Base-by-base conservation (phyloP, 2,888 invertebrate genomes). In the Hetaerina titia region DNA sequence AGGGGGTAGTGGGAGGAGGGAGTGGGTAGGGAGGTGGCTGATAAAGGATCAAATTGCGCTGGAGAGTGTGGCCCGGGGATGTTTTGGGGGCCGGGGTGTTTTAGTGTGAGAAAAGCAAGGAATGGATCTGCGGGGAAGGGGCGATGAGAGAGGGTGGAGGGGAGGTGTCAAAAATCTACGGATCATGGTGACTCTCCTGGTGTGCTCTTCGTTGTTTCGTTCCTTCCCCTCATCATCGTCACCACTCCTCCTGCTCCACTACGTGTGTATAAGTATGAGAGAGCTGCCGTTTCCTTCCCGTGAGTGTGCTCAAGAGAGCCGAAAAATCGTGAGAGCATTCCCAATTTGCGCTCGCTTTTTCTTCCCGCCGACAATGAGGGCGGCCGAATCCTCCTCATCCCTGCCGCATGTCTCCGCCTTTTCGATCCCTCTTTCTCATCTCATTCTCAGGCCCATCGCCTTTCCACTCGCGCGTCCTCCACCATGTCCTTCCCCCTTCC, bases 291-390 rank as follows among this genome's bases (percentile, higher is more conserved):
- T 57, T 90, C 15, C 22, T 90, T 60, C 90, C 90, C 60, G 57
- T 90, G 64, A 69, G 69, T 74, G 69, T 56, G 64, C 74, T 63
- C 92, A n/a, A 11, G 69, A 56, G 69, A 57, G 92, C 56, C 56
- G 69, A 69, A 74, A 92, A 92, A 92, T 74, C 92, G 92, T 31
- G 92, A 92, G 92, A 92, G 92, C 56, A 92, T 92, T 92, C 69
- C 92, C 92, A 69, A 74, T 92, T 92, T 92, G 92, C 45, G 56
- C n/a, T 56, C 69, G 92, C 74, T 92, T 92, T 92, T 92, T 89
- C 45, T 89, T 92, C 69, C 63, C 17, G 58, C 60, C 60, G 60
- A 15, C 60, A 90, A 58, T 90, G 60, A 90, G 58, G 19, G 60
- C 13, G 17, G 60, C 17, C 17, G 60, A 11, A 15, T 60, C 60